Conservation (phyloP, 2,113 vertebrate genomes). For the Ursus arctos region DNA sequence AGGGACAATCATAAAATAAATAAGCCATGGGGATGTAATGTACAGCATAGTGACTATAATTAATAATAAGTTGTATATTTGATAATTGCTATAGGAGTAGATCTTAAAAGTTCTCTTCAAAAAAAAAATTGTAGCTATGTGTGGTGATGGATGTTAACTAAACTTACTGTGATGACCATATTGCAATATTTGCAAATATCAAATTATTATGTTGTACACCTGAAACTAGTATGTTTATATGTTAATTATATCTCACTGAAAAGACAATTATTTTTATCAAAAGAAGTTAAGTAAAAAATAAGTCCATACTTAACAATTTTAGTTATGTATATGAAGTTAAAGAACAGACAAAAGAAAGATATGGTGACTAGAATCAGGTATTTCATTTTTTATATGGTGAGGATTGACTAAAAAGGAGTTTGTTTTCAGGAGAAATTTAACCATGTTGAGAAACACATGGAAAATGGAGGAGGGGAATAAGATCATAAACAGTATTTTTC, state of each 20-base stretch:
- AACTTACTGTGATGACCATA: background rate
- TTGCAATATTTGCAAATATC: background rate
- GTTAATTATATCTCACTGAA: background rate
- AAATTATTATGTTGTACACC: background rate
- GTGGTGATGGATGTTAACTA: background rate
- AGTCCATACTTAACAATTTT: background rate
- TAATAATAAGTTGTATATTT: background rate
- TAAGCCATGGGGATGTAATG: background rate
- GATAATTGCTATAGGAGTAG: background rate
- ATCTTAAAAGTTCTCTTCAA: background rate
- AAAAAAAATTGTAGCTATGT: background rate
- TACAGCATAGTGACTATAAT: background rate
- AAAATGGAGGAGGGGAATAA: background rate
- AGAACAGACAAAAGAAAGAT: background rate
- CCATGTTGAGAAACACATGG: background rate
- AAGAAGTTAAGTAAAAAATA: background rate
- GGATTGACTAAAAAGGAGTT: background rate
- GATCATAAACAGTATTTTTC: background rate
- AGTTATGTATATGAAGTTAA: background rate
- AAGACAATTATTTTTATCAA: background rate
- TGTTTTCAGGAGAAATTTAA: background rate
- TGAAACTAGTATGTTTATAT: background rate
- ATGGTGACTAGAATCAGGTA: background rate
- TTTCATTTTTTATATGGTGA: background rate
- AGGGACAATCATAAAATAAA: background rate